Evolutionary conservation across 2,888 invertebrate species (phyloP).

Genomic region (Invenusta paracnida): DNA sequence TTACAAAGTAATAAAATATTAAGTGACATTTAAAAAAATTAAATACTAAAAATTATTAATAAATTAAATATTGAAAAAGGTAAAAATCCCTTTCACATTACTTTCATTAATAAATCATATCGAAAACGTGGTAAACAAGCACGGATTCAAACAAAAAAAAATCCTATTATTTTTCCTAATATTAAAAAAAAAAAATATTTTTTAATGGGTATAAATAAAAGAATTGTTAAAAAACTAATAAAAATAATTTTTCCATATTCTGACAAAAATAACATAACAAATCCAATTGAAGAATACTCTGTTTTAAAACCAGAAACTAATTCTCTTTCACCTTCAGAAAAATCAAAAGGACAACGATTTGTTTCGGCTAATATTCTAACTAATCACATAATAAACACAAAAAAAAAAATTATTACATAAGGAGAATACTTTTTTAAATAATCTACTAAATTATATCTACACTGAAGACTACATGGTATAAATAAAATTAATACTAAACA

Average conservation of each 20-base stretch:
- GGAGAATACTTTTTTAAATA: conserved; percentile 24
- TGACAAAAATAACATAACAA: conserved; percentile 32
- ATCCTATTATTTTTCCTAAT: conserved; percentile 29
- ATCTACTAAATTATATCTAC: not conserved
- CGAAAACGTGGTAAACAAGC: conserved; percentile 25
- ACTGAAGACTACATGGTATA: not conserved
- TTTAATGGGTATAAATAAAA: conserved; percentile 20
- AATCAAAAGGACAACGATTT: conserved; percentile 21
- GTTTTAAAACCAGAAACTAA: conserved; percentile 39
- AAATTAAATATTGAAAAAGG: conserved; percentile 11
- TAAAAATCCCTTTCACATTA: conserved; percentile 29
- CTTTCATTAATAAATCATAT: conserved; percentile 17
- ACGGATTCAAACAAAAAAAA: conserved; percentile 17
- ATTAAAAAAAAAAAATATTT: conserved; percentile 25
- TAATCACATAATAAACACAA: conserved; percentile 2
- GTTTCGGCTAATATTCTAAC: conserved; percentile 12
- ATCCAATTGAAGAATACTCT: conserved; percentile 28
- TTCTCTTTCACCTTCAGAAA: conserved; percentile 29
- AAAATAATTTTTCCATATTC: conserved; percentile 51
- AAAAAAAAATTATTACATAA: conserved; percentile 20
- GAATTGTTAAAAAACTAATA: conserved; percentile 62
- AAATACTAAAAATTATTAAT: not conserved
- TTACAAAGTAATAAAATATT: not conserved
- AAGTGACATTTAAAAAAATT: not conserved
- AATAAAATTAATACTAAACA: conserved; percentile 20